Conservation (phyloP, 2,888 invertebrate genomes). For the Malacosoma neustria region DNA sequence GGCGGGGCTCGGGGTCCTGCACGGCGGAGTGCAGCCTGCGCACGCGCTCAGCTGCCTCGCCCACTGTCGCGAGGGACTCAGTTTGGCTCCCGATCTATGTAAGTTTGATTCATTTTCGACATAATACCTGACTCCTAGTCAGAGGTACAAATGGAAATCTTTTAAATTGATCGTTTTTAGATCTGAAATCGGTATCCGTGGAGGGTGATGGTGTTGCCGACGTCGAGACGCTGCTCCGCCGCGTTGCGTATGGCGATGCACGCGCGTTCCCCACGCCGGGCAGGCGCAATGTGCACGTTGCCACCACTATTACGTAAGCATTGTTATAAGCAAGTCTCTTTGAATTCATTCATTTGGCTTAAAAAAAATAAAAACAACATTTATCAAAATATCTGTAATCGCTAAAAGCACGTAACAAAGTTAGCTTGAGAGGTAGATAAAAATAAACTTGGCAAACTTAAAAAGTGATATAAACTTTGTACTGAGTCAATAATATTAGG, state of each 20-base stretch:
- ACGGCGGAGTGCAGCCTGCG: slow-evolving; percentile 83
- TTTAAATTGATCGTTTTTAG: no score
- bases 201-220: slow-evolving; percentile 94
- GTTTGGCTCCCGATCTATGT: slow-evolving; percentile 71
- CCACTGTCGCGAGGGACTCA: slow-evolving; percentile 87
- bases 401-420: no score
- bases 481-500: no score
- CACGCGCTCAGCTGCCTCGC: slow-evolving; percentile 85
- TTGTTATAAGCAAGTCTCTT: no score
- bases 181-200: slow-evolving; percentile 91
- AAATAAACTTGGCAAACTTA: no score
- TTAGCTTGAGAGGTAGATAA: no score
- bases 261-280: slow-evolving; percentile 97
- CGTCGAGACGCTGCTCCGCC: slow-evolving; percentile 88
- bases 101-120: slow-evolving; percentile 67
- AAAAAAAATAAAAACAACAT: no score
- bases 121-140: no score
- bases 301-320: slow-evolving; percentile 84
- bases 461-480: no score
- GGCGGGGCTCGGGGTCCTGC: slow-evolving; percentile 87
- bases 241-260: slow-evolving; percentile 94
- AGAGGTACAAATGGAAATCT: no score
- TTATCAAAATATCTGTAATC: no score
- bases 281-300: slow-evolving; percentile 87
- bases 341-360: no score